Conservation (phyloP, 2,888 invertebrate species). For the Zygothrica quintamaculata region DNA sequence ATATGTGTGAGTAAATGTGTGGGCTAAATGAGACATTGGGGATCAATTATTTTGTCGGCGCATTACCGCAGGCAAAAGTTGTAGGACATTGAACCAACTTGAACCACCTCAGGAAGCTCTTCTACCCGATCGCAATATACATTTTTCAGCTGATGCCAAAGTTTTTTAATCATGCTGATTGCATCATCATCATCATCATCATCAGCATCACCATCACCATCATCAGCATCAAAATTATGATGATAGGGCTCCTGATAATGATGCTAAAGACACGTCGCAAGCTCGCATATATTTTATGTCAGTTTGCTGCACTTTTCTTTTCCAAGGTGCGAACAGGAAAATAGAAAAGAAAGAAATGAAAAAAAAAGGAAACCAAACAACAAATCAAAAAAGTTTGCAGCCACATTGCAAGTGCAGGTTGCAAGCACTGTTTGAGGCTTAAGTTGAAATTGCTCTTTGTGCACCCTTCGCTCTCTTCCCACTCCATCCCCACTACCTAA, state of each 20-base stretch:
- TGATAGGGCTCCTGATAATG: constrained; percentile 31
- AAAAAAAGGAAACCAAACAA: too few species aligned
- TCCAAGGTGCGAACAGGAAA: constrained; percentile 64
- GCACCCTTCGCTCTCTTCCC: too few species aligned
- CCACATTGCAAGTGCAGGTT: constrained; percentile 40
- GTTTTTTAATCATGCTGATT: constrained; percentile 75
- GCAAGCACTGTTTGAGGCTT: constrained; percentile 28
- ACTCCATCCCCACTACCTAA: not conserved
- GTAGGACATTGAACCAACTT: constrained; percentile 65
- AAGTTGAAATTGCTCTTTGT: constrained; percentile 72
- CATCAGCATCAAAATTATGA: constrained; percentile 25
- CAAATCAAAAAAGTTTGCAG: constrained; percentile 50
- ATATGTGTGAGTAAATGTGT: too few species aligned
- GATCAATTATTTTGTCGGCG: constrained; percentile 75
- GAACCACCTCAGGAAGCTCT: not conserved
- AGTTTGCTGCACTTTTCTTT: constrained; percentile 57
- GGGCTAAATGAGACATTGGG: constrained; percentile 72
- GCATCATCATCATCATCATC: constrained; percentile 36
- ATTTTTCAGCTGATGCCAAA: constrained; percentile 66
- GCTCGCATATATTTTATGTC: constrained; percentile 64
- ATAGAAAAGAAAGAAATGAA: too few species aligned
- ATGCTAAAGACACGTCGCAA: constrained; percentile 50
- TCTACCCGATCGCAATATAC: constrained; percentile 52
- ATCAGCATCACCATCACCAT: constrained; percentile 29
- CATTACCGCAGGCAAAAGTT: constrained; percentile 65